Evolutionary conservation across 2,113 vertebrate species (phyloP).

Genomic region (Struthidea cinerea): DNA sequence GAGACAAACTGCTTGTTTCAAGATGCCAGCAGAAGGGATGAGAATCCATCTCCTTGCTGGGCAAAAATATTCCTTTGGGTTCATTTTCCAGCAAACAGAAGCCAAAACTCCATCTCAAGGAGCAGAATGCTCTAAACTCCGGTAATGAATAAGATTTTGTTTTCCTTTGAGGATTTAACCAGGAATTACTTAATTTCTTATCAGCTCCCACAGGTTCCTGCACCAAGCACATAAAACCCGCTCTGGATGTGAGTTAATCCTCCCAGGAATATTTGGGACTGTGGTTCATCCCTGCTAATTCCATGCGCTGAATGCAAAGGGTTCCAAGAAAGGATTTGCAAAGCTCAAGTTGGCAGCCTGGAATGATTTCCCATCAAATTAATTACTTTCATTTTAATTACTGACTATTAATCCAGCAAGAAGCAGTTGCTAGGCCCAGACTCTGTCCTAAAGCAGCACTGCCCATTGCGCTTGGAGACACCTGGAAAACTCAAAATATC

Average conservation of each 20-base stretch:
- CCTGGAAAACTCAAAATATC: background rate
- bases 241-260: background rate
- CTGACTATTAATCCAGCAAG: background rate
- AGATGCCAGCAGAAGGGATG: background rate
- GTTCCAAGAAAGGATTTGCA: background rate
- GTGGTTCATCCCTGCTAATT: background rate
- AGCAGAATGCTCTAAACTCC: fast-evolving
- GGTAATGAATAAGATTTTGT: background rate
- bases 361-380: background rate
- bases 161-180: background rate
- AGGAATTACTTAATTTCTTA: background rate
- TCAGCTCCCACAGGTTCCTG: background rate
- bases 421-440: background rate
- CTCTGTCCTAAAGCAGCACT: background rate
- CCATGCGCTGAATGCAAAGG: background rate
- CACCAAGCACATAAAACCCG: fast-evolving
- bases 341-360: background rate
- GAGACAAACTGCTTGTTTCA: background rate
- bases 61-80: background rate
- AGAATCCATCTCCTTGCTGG: background rate
- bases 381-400: background rate
- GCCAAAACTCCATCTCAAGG: background rate
- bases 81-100: background rate
- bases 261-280: background rate
- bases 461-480: background rate